Base-by-base conservation (phyloP, 2,113 vertebrate species). In the Tupaia tana region DNA sequence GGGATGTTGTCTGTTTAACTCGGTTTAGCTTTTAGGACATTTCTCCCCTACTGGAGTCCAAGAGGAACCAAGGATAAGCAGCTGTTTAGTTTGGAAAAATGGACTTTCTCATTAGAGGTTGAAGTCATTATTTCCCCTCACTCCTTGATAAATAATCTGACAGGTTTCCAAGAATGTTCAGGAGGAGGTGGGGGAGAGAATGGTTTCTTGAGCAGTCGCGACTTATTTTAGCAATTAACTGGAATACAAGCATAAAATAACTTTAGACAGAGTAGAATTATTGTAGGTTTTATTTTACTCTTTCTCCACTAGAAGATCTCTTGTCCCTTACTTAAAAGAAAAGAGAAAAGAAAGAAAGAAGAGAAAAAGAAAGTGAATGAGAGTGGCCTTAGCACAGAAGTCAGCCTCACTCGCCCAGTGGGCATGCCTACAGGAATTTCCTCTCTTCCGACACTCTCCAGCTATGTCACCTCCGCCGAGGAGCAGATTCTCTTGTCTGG, bases 141-240 rank as follows among this genome's bases (percentile, higher is more conserved):
- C 54, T 75, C 43, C 71, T 82, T 92, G 92, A 70, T 91, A 95
- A 93, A 90, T 85, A 86, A 96, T 83, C 69, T 27, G 74, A 96
- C 43, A 93, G 15, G 75, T 79, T 86, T 66, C 63, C 88, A 95
- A 95, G 88, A 70, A 86, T 75, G 74, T 89, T 85, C 31, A 27
- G 43, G 54, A 88, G 85, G 25, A 58, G n/a, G 1, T 71, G 31
- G 27, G n/a, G 71, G 67, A 86, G 82, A 73, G 77, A 89, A 87
- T 71, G 25, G 31, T 90, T 89, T 96, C 71, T 58, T 29, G 54
- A 79, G 59, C 59, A 95, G 64, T 92, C 84, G 70, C 78, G 66
- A 85, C 71, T 89, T 90, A 84, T 92, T 95, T 90, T 88, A 91
- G 73, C 58, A 74, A 79, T 84, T 43, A 80, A 83, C 63, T n/a